Conservation (phyloP, 2,888 invertebrate species). For the Beris morrisii region DNA sequence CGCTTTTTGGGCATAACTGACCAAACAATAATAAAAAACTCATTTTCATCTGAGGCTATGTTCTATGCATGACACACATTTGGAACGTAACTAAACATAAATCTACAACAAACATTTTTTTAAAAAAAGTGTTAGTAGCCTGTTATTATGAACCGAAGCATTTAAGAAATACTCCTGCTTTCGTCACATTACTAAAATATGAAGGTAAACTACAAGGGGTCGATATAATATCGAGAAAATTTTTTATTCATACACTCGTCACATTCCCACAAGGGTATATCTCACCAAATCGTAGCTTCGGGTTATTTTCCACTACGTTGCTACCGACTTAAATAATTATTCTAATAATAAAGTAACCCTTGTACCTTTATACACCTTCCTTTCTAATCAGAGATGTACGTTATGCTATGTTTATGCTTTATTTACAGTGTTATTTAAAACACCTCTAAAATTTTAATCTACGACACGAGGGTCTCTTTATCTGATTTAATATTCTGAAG, state of each 20-base stretch:
- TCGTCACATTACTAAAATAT: no score
- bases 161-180: no score
- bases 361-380: conserved; percentile 14
- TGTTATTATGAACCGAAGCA: no score
- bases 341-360: conserved; percentile 20
- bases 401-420: conserved; percentile 3
- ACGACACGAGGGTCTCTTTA: conserved; percentile 27
- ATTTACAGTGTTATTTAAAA: conserved; percentile 10
- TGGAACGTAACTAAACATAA: no score
- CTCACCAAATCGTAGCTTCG: neutral
- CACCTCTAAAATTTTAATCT: conserved; percentile 29
- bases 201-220: no score
- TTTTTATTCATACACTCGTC: conserved; percentile 1
- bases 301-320: neutral
- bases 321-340: conserved; percentile 23
- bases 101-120: no score
- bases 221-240: neutral
- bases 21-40: no score
- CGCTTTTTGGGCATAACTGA: no score
- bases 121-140: no score
- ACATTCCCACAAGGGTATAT: neutral
- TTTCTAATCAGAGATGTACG: conserved; percentile 29
- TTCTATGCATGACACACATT: no score
- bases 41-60: no score
- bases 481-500: conserved; percentile 32